Conservation (phyloP, 2,113 vertebrate species). For the Sorex fumeus region DNA sequence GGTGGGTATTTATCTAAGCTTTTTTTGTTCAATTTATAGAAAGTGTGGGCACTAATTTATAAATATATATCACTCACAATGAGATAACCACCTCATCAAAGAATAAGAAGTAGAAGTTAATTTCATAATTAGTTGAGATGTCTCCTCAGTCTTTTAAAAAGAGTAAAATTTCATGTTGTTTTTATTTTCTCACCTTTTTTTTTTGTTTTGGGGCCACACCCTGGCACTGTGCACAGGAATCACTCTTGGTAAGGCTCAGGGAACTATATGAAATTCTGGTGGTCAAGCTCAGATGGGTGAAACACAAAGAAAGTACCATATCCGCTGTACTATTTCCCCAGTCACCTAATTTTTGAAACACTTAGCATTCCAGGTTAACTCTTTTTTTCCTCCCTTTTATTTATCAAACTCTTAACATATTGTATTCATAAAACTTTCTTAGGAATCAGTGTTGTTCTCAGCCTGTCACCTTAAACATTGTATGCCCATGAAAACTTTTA, state of each 20-base stretch:
- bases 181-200: slow-evolving; percentile 17
- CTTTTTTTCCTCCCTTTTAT: neutral
- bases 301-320: no score
- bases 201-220: no score
- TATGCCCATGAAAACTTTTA: neutral
- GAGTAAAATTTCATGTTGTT: neutral
- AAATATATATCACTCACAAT: neutral
- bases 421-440: neutral
- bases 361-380: no score
- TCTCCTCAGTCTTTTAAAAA: neutral
- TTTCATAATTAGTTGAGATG: slow-evolving; percentile 6
- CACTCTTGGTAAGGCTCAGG: no score
- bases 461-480: neutral
- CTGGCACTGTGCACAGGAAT: no score
- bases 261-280: no score
- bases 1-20: slow-evolving; percentile 42
- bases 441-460: neutral
- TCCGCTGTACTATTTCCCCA: no score
- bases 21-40: slow-evolving; percentile 2
- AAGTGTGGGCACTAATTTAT: neutral
- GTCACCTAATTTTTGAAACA: no score
- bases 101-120: slow-evolving; percentile 27
- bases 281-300: no score
- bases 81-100: neutral
- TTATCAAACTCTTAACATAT: neutral